These are phyloP conservation scores for Tamias sibiricus DNA, from an alignment of 2,113 vertebrate species.

Conservation along the genomic window DNA sequence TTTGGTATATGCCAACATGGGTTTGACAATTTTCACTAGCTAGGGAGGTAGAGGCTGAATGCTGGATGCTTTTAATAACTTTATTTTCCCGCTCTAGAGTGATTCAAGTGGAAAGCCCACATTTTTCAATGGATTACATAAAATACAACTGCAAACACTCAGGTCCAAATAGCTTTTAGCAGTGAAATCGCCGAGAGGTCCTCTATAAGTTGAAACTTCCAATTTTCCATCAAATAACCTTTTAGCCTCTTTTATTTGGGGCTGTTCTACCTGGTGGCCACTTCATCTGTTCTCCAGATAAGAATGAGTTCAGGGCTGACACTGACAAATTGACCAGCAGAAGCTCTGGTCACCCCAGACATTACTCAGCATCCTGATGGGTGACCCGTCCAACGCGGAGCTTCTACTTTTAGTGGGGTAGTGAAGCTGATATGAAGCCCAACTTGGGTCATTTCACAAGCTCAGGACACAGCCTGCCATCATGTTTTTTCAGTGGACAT, in stretches of 20 bases:
- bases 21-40: not conserved
- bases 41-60: not conserved
- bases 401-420: not conserved
- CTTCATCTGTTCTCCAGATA: constrained; percentile 67
- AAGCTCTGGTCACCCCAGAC: not conserved
- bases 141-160: not conserved
- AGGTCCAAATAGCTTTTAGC: constrained; percentile 33
- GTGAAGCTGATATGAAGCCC: not conserved
- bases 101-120: constrained; percentile 32
- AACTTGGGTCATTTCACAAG: not conserved
- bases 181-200: not conserved
- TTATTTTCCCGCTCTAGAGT: not conserved
- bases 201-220: constrained; percentile 32
- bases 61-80: not conserved
- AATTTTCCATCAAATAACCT: constrained; percentile 65
- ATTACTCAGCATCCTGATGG: constrained; percentile 57
- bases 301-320: constrained; percentile 56
- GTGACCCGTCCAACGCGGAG: not conserved
- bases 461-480: not conserved
- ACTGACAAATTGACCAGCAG: constrained; percentile 66
- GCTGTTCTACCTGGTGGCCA: constrained; percentile 45
- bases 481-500: not conserved
- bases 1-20: fast-evolving
- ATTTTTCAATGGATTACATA: constrained; percentile 12
- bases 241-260: constrained; percentile 49